phyloP scores from a whole-genome alignment of 1,140 invertebrate genomes.

The Apis cerana region DNA sequence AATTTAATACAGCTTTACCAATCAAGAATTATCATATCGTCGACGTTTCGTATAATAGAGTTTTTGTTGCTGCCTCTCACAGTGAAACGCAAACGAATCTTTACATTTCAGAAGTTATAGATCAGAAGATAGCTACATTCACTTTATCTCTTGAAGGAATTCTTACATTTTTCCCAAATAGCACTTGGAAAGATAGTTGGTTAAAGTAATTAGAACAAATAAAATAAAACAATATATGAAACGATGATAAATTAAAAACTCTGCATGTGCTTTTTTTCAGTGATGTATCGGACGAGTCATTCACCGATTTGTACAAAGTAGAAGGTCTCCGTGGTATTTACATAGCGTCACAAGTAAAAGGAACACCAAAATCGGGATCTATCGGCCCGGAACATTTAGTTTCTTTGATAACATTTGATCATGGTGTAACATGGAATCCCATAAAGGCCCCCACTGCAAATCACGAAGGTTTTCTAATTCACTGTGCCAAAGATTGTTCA shows the following conservation, averaged over 20 bases:
- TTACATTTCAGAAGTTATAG: conserved; percentile 87
- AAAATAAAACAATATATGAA: neutral
- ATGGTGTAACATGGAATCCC: conserved; percentile 90
- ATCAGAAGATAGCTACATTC: conserved; percentile 84
- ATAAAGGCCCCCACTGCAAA: conserved; percentile 87
- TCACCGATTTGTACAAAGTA: conserved; percentile 95
- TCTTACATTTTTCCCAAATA: conserved; percentile 91
- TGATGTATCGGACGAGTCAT: conserved; percentile 89
- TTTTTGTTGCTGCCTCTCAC: conserved; percentile 93
- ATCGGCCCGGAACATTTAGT: conserved; percentile 88
- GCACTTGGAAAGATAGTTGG: conserved; percentile 90
- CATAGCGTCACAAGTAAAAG: conserved; percentile 91
- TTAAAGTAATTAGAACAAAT: conserved; percentile 85
- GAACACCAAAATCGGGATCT: conserved; percentile 78
- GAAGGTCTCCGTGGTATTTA: conserved; percentile 93
- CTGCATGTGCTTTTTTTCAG: conserved; percentile 78
- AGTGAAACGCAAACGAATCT: conserved; percentile 88
- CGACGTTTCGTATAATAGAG: conserved; percentile 90
- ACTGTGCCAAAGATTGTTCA: conserved; percentile 88
- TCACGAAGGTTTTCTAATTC: conserved; percentile 84
- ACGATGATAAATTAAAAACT: neutral
- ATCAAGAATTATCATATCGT: conserved; percentile 90
- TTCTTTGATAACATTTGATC: conserved; percentile 93
- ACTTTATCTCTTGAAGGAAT: conserved; percentile 91
- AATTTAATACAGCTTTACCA: conserved; percentile 87